phyloP scores from a whole-genome alignment of 2,113 vertebrate genomes.

The Peromyscus polionotus region DNA sequence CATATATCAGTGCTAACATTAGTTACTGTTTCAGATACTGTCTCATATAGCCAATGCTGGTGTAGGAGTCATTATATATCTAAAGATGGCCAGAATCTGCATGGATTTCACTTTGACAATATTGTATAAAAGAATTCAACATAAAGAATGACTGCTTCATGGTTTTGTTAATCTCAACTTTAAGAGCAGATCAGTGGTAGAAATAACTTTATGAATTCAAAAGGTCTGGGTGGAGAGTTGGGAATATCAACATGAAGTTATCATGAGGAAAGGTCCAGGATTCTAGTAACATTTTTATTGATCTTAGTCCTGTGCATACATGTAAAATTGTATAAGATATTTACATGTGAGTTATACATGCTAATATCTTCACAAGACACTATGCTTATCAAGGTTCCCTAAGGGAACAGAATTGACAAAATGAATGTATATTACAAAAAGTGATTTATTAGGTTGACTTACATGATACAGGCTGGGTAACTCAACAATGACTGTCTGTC shows the following conservation, averaged over 20 bases:
- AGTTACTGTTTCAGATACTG: background rate
- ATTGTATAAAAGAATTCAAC: background rate
- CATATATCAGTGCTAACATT: background rate
- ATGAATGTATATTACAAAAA: background rate
- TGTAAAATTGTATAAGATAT: background rate
- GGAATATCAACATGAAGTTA: background rate
- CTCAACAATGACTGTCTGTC: background rate
- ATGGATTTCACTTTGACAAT: background rate
- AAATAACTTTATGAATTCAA: background rate
- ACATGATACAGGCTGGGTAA: background rate
- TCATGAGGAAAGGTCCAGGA: background rate
- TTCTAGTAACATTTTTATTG: background rate
- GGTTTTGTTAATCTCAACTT: background rate
- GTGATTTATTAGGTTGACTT: background rate
- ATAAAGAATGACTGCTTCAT: background rate
- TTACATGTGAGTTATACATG: background rate
- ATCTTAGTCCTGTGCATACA: background rate
- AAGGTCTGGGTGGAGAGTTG: background rate
- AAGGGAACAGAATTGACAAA: background rate
- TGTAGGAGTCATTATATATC: background rate
- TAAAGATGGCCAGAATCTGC: background rate
- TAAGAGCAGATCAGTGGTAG: background rate
- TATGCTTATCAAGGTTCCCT: background rate
- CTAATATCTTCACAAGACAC: background rate
- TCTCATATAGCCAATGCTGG: background rate